Percentiles rank a stretch among this genome's conserved stretches.
phyloP scores from a whole-genome alignment of 2,113 vertebrate genomes.

The Siphamia tubifer region DNA sequence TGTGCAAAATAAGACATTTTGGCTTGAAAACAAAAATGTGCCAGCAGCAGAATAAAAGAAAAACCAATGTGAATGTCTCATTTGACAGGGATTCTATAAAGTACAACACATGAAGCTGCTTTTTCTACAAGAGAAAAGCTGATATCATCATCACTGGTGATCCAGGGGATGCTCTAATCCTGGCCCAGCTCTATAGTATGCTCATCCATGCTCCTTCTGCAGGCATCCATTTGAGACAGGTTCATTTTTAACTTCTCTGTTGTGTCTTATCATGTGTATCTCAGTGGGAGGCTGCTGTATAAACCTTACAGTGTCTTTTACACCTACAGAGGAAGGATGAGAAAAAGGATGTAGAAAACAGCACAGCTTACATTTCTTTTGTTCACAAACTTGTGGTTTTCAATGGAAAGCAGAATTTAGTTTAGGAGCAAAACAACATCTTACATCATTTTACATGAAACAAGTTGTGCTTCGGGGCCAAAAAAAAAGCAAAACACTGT shows the following conservation, averaged over 20 bases:
- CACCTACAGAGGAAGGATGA: neutral
- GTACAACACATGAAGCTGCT: neutral
- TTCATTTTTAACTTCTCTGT: neutral
- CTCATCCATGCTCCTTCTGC: constrained; percentile 10
- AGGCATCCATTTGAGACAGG: neutral
- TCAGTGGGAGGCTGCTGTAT: neutral
- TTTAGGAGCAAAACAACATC: neutral
- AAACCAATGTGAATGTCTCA: neutral
- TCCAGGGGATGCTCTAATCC: constrained; percentile 6
- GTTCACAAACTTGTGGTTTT: neutral
- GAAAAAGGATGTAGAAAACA: neutral
- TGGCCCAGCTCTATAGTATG: neutral
- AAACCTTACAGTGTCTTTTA: neutral
- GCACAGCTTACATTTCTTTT: neutral
- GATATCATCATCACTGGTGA: neutral
- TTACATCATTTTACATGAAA: neutral
- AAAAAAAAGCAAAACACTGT: no score
- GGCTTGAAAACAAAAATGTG: neutral
- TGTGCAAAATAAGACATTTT: no score
- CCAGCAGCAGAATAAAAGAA: neutral
- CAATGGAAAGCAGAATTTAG: neutral
- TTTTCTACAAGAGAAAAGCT: neutral
- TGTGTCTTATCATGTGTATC: neutral
- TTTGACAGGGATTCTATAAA: neutral
- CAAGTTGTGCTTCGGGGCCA: neutral